phyloP scores from a whole-genome alignment of 2,113 vertebrate genomes.

The Capra hircus region DNA sequence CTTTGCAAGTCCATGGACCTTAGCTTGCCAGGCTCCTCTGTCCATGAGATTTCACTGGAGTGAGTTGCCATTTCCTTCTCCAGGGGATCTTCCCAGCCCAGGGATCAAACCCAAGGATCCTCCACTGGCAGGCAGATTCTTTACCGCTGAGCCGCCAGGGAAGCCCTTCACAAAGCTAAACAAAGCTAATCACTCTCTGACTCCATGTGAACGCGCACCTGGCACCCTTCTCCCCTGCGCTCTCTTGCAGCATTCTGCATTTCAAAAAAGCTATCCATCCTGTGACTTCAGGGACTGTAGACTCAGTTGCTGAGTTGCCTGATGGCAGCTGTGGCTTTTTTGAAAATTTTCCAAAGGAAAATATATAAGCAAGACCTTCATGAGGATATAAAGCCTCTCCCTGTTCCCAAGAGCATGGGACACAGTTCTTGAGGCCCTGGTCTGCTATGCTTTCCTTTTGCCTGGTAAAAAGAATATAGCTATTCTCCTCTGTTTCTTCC shows the following conservation, averaged over 20 bases:
- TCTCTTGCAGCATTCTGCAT: neutral
- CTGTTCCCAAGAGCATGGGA: neutral
- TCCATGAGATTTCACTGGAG: neutral
- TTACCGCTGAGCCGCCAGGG: neutral
- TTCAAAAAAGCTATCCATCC: neutral
- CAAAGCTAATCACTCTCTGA: fast-evolving
- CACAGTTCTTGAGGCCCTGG: neutral
- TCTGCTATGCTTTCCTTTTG: neutral
- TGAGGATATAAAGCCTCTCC: neutral
- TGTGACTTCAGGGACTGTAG: neutral
- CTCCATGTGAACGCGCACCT: fast-evolving
- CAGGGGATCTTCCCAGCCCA: neutral
- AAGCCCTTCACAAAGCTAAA: neutral
- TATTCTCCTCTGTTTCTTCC: neutral
- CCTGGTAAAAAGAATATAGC: neutral
- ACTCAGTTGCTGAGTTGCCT: neutral
- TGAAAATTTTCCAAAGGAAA: neutral
- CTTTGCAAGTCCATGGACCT: neutral
- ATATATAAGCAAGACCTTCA: neutral
- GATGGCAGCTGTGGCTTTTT: neutral
- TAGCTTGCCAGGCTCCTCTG: neutral
- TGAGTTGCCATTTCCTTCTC: neutral
- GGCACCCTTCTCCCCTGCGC: neutral
- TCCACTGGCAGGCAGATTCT: neutral
- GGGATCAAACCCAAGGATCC: neutral